Evolutionary conservation across 2,113 vertebrate species (phyloP).

Genomic region (Etheostoma spectabile): DNA sequence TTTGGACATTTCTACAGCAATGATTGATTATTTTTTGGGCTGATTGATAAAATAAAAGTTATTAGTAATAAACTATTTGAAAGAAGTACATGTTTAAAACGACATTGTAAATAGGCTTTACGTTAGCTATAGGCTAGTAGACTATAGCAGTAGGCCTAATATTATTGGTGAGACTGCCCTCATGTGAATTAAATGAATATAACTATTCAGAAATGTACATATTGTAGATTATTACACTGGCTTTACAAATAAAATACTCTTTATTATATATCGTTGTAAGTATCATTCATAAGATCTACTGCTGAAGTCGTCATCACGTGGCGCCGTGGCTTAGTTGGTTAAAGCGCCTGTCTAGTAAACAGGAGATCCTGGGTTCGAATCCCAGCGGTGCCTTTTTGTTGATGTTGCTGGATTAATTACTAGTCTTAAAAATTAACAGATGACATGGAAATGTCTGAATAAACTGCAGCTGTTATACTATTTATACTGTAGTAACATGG

Average conservation of each 20-base stretch:
- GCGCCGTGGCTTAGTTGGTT: constrained; percentile 84
- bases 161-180: constrained; percentile 15
- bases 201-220: not conserved
- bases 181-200: not conserved
- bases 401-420: fast-evolving
- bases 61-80: not conserved
- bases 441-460: too few relatives aligned
- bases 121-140: not conserved
- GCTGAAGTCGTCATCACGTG: fast-evolving
- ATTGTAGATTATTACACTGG: fast-evolving
- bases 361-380: constrained; percentile 85
- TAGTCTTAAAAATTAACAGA: fast-evolving
- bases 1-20: constrained; percentile 61
- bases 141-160: not conserved
- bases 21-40: constrained; percentile 72
- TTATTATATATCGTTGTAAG: fast-evolving
- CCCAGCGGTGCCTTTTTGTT: constrained; percentile 79
- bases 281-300: fast-evolving
- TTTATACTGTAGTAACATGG: not conserved
- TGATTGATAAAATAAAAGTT: constrained; percentile 4
- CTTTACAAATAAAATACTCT: constrained; percentile 14
- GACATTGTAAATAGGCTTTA: not conserved
- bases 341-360: constrained; percentile 85
- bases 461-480: too few relatives aligned
- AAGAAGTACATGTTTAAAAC: not conserved